These are phyloP conservation scores for Drosophila rubida DNA, from an alignment of 2,888 invertebrate genomes.

Conservation along the genomic window DNA sequence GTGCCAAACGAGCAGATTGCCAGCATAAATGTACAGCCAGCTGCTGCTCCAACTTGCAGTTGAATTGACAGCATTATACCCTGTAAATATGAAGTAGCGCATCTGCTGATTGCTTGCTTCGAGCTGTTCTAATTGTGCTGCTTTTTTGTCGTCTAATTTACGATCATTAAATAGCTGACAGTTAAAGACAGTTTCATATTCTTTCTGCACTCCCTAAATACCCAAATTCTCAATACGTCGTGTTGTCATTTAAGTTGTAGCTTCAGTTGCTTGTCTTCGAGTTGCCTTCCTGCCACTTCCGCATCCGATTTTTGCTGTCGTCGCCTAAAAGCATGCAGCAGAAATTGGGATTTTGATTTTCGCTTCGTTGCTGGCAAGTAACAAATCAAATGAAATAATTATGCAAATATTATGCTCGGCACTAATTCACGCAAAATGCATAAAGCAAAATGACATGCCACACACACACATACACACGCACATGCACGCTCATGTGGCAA, in stretches of 20 bases:
- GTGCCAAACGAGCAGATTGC: constrained; percentile 8
- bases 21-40: constrained; percentile 13
- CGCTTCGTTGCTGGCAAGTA: constrained; percentile 1
- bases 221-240: background rate
- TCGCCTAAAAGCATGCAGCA: constrained; percentile 9
- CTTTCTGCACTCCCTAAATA: background rate
- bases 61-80: background rate
- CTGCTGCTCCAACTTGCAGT: background rate
- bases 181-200: no score
- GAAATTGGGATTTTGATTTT: background rate
- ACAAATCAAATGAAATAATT: constrained; percentile 41
- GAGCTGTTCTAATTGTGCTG: no score
- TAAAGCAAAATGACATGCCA: constrained; percentile 14
- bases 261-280: background rate
- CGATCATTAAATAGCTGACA: background rate
- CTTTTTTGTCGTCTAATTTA: no score
- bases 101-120: no score
- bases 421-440: constrained; percentile 27
- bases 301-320: background rate
- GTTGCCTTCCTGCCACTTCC: constrained; percentile 4
- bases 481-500: background rate
- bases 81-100: background rate
- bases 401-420: constrained; percentile 29
- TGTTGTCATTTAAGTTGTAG: background rate
- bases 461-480: background rate